Base-by-base conservation (phyloP, 1,140 invertebrate genomes). In the Meloidogyne chitwoodi region DNA sequence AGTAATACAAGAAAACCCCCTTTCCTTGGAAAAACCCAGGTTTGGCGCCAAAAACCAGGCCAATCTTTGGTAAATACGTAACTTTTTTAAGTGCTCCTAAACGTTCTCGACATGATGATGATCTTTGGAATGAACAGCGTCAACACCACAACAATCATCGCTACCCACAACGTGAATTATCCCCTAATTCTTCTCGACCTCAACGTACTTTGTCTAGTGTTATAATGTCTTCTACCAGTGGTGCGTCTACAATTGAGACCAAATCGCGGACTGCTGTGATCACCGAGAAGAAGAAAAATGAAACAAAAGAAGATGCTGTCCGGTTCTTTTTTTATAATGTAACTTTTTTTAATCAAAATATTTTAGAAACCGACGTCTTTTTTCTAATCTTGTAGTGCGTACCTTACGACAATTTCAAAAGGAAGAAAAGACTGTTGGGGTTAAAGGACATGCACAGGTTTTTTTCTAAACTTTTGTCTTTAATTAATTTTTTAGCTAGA, bases 351-450 rank as follows among this genome's bases (percentile, higher is more conserved):
- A n/a, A n/a, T n/a, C n/a, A n/a, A 19, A 77, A 19, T n/a, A 24
- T 61, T 19, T 76, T 56, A 89, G 94, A 78, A 96, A 96, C 89
- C 91, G 92, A 77, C 90, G 95, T 78, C 96, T 98, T 93, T 96
- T 98, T 90, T 94, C 95, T 29, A 93, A 93, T 34, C 89, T 98
- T 48, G 88, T 98, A 44, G 77, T 89, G 34, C 95, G 95, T 5
- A 97, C 95, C 62, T 88, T 98, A 78, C 93, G 96, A 84, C 94
- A 94, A 87, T 98, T 98, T 88, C 92, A 94, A 84, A 93, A 94
- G 87, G 95, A 98, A 87, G 94, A 96, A 88, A 93, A 93, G 70
- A 92, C 68, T 34, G 77, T 77, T 77, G 68, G 56, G 73, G 75
- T 71, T 65, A 74, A 74, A 24, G 56, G 48, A 12, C 74, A 80